Evolutionary conservation across 2,797 vertebrate species (phyloP).

Genomic region (Avahi laniger): DNA sequence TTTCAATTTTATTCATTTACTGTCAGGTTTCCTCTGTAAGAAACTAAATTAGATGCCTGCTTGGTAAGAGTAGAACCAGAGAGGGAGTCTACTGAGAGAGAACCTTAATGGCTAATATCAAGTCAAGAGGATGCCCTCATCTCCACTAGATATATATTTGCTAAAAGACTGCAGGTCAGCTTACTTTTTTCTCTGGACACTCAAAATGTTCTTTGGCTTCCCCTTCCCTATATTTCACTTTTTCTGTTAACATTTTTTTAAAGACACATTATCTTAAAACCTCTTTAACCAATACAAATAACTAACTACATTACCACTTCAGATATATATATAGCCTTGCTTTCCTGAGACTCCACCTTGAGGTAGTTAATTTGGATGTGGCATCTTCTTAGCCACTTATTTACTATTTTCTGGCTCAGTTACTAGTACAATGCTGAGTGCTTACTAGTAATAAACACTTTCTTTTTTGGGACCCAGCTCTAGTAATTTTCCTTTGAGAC

Average conservation of each 20-base stretch:
- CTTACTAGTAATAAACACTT: not conserved
- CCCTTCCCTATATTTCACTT: not conserved
- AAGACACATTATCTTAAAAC: constrained; percentile 1
- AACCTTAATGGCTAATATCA: not conserved
- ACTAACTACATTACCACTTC: not conserved
- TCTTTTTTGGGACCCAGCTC: not conserved
- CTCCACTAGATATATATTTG: not conserved
- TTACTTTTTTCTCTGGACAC: not conserved
- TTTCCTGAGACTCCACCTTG: not conserved
- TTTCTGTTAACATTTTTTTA: not conserved
- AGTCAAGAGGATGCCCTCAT: not conserved
- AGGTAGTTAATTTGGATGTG: not conserved
- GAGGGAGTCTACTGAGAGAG: not conserved
- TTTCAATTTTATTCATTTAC: constrained; percentile 25
- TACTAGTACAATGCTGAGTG: not conserved
- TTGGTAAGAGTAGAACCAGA: not conserved
- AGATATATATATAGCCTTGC: not conserved
- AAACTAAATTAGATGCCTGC: not conserved
- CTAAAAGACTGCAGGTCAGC: not conserved
- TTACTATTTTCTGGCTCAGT: not conserved
- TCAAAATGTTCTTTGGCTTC: constrained; percentile 4
- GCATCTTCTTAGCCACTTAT: not conserved
- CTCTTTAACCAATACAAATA: not conserved
- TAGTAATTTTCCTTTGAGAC: not conserved
- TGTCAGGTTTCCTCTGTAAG: not conserved